phyloP scores from a whole-genome alignment of 2,888 invertebrate species.

The Xanthorhoe spadicearia region DNA sequence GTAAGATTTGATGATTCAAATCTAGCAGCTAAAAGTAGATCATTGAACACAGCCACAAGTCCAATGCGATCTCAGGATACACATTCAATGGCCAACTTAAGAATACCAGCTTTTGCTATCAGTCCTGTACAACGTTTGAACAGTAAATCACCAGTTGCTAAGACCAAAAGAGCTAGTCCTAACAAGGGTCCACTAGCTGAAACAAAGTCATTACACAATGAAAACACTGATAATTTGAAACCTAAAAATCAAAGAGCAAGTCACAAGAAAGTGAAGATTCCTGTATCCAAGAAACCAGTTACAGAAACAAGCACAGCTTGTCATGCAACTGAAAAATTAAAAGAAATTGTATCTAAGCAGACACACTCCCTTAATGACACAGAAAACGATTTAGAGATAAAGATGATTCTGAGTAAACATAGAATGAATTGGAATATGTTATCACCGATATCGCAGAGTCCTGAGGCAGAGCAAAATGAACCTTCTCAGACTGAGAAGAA shows the following conservation, averaged over 20 bases:
- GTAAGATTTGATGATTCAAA: slow-evolving; percentile 14
- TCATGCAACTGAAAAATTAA: slow-evolving; percentile 2
- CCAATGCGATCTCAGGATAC: neutral
- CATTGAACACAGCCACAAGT: slow-evolving; percentile 1
- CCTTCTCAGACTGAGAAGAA: slow-evolving; percentile 1
- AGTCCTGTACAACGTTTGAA: neutral
- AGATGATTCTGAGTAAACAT: slow-evolving; percentile 47
- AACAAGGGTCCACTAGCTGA: neutral
- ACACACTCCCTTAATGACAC: slow-evolving; percentile 35
- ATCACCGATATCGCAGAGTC: slow-evolving; percentile 28
- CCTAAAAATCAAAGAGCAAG: slow-evolving; percentile 7
- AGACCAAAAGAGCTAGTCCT: neutral
- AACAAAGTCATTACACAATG: neutral
- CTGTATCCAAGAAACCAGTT: neutral
- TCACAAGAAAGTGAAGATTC: neutral
- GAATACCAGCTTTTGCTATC: neutral
- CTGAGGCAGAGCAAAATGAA: slow-evolving; percentile 18
- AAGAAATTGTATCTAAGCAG: slow-evolving; percentile 17
- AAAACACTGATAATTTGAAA: neutral
- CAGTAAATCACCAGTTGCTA: neutral
- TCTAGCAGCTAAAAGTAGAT: neutral
- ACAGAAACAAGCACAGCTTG: neutral
- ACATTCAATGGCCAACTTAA: too few relatives aligned
- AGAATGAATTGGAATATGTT: slow-evolving; percentile 21
- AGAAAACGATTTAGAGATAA: slow-evolving; percentile 62